phyloP scores from a whole-genome alignment of 2,888 invertebrate species.

The Prosapia bicincta region DNA sequence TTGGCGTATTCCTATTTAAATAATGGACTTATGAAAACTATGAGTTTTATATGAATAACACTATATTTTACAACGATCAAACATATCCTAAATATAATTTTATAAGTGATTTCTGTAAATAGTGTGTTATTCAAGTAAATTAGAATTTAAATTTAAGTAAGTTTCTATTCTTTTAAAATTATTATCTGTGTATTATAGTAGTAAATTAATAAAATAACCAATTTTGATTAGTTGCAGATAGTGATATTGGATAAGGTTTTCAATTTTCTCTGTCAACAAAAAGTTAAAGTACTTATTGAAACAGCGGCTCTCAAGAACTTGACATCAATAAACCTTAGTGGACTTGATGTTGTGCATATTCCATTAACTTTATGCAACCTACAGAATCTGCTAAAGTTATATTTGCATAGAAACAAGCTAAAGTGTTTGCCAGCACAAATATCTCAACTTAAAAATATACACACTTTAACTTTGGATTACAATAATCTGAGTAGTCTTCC shows the following conservation, averaged over 20 bases:
- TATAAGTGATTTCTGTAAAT: too few relatives aligned
- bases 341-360: background rate
- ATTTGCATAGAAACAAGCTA: background rate
- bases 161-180: too few relatives aligned
- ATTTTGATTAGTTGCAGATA: background rate
- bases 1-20: too few relatives aligned
- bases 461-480: background rate
- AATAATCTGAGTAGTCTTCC: background rate
- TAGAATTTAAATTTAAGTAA: too few relatives aligned
- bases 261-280: background rate
- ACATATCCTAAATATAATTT: too few relatives aligned
- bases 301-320: background rate
- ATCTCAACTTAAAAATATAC: background rate
- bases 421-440: background rate
- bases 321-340: background rate
- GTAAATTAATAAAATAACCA: too few relatives aligned
- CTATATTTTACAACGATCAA: too few relatives aligned
- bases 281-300: background rate
- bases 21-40: too few relatives aligned
- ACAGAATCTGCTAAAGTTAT: background rate
- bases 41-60: too few relatives aligned
- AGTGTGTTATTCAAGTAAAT: too few relatives aligned
- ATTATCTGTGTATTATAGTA: too few relatives aligned
- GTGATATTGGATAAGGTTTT: background rate
- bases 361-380: background rate